Conservation (phyloP, 2,113 vertebrate genomes). For the Alouatta palliata region DNA sequence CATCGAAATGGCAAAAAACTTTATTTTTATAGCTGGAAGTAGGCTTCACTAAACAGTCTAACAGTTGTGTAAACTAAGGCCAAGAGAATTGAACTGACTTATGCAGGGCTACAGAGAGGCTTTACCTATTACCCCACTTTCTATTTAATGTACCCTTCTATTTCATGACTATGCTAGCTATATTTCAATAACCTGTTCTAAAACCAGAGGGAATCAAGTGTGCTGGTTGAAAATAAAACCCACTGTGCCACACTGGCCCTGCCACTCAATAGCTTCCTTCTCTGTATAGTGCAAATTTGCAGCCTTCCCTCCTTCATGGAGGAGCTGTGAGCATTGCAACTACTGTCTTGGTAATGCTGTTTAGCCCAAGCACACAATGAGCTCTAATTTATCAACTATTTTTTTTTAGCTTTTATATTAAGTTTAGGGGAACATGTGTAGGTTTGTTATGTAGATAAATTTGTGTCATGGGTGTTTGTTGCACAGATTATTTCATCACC, state of each 20-base stretch:
- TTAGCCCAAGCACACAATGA: not conserved
- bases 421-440: too few relatives aligned
- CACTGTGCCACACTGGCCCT: rapidly evolving
- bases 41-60: not conserved
- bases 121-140: rapidly evolving
- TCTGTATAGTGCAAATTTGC: rapidly evolving
- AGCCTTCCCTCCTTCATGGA: rapidly evolving
- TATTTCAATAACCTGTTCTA: not conserved
- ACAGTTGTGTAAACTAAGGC: not conserved
- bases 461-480: too few relatives aligned
- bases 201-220: rapidly evolving
- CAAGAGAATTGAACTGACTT: not conserved
- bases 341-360: not conserved
- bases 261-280: not conserved
- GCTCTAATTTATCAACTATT: not conserved
- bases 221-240: not conserved
- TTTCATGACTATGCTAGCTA: rapidly evolving
- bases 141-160: not conserved
- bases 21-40: not conserved
- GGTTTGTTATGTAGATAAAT: too few relatives aligned
- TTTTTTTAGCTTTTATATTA: too few relatives aligned
- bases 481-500: too few relatives aligned
- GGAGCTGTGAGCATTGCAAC: not conserved
- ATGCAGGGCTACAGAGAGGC: not conserved
- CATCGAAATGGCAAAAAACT: not conserved